phyloP scores from a whole-genome alignment of 1,140 invertebrate species.

The Hermetia illucens region DNA sequence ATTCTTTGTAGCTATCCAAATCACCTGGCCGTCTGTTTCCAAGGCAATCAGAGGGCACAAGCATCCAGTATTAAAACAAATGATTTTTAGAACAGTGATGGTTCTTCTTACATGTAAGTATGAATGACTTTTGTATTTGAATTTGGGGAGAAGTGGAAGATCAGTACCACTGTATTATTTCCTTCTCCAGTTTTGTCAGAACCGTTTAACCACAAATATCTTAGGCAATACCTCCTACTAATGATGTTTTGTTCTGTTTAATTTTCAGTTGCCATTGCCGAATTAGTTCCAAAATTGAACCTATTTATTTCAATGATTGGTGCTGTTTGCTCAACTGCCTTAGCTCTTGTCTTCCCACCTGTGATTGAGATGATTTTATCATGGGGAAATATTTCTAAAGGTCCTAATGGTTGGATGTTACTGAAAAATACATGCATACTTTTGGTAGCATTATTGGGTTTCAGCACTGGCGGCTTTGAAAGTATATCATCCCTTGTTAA shows the following conservation, averaged over 20 bases:
- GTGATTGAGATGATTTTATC: constrained; percentile 62
- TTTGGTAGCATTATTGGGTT: constrained; percentile 51
- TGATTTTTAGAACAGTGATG: constrained; percentile 43
- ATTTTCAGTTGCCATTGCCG: constrained; percentile 66
- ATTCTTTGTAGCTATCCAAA: constrained; percentile 64
- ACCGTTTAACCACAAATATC: too few relatives aligned
- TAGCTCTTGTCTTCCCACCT: constrained; percentile 80
- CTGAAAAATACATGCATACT: constrained; percentile 51
- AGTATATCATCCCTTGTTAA: constrained; percentile 48
- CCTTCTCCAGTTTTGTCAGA: too few relatives aligned
- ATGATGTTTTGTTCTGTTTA: not conserved
- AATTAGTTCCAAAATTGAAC: constrained; percentile 66
- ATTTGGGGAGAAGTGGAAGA: too few relatives aligned
- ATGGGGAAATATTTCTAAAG: constrained; percentile 33
- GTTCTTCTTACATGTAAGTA: constrained; percentile 62
- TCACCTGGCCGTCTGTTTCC: constrained; percentile 38
- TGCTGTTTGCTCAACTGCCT: constrained; percentile 69
- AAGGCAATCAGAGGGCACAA: constrained; percentile 32
- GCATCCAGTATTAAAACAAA: constrained; percentile 39
- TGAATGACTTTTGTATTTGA: too few relatives aligned
- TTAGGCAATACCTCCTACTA: too few relatives aligned
- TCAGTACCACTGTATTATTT: too few relatives aligned
- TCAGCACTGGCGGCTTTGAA: constrained; percentile 57
- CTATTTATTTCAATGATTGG: constrained; percentile 84
- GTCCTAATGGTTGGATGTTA: constrained; percentile 29